Conservation (phyloP, 2,888 invertebrate genomes). For the Mesochorus sp. region DNA sequence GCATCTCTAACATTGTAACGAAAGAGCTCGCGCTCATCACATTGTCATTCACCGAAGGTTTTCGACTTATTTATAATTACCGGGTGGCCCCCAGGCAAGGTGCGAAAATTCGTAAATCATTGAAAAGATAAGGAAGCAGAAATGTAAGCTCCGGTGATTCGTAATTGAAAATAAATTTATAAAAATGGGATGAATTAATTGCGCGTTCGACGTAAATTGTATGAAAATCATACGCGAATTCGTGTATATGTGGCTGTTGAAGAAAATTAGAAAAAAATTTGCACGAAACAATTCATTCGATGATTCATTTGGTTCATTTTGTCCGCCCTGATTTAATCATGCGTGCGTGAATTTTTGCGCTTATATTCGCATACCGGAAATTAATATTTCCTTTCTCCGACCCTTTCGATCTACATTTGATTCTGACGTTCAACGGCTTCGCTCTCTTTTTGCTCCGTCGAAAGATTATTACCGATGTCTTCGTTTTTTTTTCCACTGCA, state of each 20-base stretch:
- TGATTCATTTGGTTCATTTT: neutral
- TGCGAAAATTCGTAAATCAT: too few species aligned
- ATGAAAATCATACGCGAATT: too few species aligned
- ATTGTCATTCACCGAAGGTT: neutral
- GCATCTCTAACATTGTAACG: neutral
- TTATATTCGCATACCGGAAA: neutral
- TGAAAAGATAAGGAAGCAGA: too few species aligned
- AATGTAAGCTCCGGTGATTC: neutral
- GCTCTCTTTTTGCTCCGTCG: neutral
- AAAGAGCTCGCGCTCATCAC: neutral
- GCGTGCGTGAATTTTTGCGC: neutral
- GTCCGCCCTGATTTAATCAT: neutral
- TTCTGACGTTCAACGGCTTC: neutral
- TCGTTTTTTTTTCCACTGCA: too few species aligned
- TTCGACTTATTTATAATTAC: neutral
- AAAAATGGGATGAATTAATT: too few species aligned
- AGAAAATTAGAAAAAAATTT: neutral
- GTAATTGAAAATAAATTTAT: too few species aligned
- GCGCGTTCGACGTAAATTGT: too few species aligned
- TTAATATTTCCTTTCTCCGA: conserved; percentile 6
- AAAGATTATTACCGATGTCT: neutral
- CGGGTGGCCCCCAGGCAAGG: too few species aligned
- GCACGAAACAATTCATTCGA: too few species aligned
- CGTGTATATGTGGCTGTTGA: neutral
- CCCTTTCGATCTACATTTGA: neutral